A percentile compares a stretch with the other conserved stretches of the same genome.
phyloP scores from a whole-genome alignment of 1,140 invertebrate species.

The Maconellicoccus hirsutus region DNA sequence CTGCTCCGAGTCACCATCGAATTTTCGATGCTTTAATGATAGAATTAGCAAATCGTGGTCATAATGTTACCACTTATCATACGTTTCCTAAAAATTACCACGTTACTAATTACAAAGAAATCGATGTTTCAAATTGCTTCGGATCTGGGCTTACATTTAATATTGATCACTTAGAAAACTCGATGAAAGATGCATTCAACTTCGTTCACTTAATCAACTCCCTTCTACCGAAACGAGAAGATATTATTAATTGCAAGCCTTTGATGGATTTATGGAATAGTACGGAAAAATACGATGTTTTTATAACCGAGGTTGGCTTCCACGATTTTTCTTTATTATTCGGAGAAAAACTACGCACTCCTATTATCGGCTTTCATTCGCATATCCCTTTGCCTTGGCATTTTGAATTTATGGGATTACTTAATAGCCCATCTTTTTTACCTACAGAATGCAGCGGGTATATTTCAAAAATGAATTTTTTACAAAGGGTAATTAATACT shows the following conservation, averaged over 20 bases:
- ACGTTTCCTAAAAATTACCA: slow-evolving; percentile 39
- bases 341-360: not conserved
- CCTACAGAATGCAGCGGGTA: not conserved
- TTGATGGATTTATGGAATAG: not conserved
- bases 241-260: not conserved
- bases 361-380: not conserved
- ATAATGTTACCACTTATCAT: slow-evolving; percentile 33
- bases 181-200: not conserved
- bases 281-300: not conserved
- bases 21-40: slow-evolving; percentile 33
- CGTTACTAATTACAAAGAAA: slow-evolving; percentile 41
- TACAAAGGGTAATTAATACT: slow-evolving; percentile 25
- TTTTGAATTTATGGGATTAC: not conserved
- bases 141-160: not conserved
- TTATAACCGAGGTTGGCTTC: not conserved
- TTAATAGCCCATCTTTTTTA: not conserved
- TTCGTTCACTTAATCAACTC: not conserved
- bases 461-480: not conserved
- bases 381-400: not conserved
- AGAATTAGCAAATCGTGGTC: slow-evolving; percentile 32
- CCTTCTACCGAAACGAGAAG: not conserved
- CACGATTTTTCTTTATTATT: not conserved
- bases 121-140: slow-evolving; percentile 31
- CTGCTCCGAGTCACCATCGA: slow-evolving; percentile 34
- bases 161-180: not conserved